Evolutionary conservation across 2,888 invertebrate species (phyloP), one percentile per base, ranked within the genome.

Genomic region (Apantesis nais): DNA sequence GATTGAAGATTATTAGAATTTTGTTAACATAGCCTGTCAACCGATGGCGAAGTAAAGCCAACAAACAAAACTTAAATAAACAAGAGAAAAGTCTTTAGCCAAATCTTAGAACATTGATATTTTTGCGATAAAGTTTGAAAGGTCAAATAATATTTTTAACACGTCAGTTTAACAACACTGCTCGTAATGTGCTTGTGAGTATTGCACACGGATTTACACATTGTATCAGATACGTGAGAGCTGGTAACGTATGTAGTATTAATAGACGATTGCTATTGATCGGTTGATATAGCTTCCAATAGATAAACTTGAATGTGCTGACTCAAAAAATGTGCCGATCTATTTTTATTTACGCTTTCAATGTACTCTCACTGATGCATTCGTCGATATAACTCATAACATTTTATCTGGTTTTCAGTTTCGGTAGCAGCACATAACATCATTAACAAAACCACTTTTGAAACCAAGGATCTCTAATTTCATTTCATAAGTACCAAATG

Each of bases 41-140:
- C 12, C 29, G 14, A 14, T 58, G 58, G 58, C 71, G 73, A 80
- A 78, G 70, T 68, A 58, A 29, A 58, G 29, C 58, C 29, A 29
- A 58, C 16, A 58, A 58, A 58, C 16, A 58, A 58, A 58, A 29
- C 58, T 29, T 58, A 16, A 29, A 58, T 29, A 58, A 52, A n/a
- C n/a, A n/a, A 9, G n/a, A n/a, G 9, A 52, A n/a, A 52, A 16
- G 58, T 29, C 14, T 58, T 58, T 29, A 29, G 16, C 7, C 14
- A 58, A 58, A 55, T 55, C 11, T n/a, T 52, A 48, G 3, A 55
- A n/a, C 14, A 25, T 55, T 55, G 14, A 55, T 3, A 5, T 12
- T 55, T 14, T 25, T 25, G 14, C 25, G 14, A 29, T 25, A 0
- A 22, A 52, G 1, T n/a, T 52, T 52, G 1, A n/a, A 52, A 9